Base-by-base conservation (phyloP, 2,888 invertebrate genomes). In the Lissocephala sabroskyi region DNA sequence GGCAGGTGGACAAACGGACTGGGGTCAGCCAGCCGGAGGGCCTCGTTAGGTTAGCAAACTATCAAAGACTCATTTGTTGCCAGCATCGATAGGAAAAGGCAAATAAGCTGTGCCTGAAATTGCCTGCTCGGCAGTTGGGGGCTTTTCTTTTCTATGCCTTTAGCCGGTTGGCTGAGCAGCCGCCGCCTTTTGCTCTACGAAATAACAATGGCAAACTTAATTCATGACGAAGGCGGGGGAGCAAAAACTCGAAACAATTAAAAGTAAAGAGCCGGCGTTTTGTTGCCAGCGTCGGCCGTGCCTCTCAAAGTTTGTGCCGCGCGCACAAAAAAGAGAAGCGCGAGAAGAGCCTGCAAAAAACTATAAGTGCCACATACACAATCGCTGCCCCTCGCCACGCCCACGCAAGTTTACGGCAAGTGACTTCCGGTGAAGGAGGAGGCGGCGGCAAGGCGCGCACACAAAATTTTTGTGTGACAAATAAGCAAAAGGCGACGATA, bases 401-500 rank as follows among this genome's bases (percentile, higher is more conserved):
- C n/a, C 9, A 26, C 30, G 28, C 45, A 41, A 14, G 45, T 56
- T 51, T 54, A 62, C 65, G 62, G 67, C 51, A 59, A 65, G 54
- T 64, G 66, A 66, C 62, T 62, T 48, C 46, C 52, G 45, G n/a
- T n/a, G n/a, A n/a, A n/a, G n/a, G n/a, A n/a, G n/a, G n/a, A n/a
- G n/a, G 50, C 41, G 19, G 45, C 37, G 40, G 54, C n/a, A 32
- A 23, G 7, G 23, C 16, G 59, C 41, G 44, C 36, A 47, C 47
- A 45, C n/a, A 52, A 54, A 54, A 51, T 48, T 50, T 49, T 52
- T 36, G 55, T 67, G 62, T 65, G 64, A 68, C 68, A 71, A 65
- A 64, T 67, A 71, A 68, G 62, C 64, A 71, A 58, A 71, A 67
- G 71, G 67, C 65, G 63, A 53, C 52, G 45, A 60, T 45, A 62